Evolutionary conservation across 2,113 vertebrate genomes (phyloP), one percentile per base, ranked within the genome.

Genomic region (Etheostoma cragini): DNA sequence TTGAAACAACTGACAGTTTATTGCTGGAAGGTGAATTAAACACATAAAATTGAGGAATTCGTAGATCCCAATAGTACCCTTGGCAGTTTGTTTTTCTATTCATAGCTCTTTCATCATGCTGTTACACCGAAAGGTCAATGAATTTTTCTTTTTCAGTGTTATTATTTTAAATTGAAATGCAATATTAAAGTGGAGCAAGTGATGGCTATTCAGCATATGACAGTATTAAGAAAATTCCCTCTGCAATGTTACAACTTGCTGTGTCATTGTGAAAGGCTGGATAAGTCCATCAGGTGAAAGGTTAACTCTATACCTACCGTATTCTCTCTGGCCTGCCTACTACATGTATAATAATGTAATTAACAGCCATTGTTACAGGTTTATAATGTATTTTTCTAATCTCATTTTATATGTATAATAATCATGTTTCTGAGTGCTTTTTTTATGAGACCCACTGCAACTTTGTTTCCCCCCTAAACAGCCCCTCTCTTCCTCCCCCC

Each of bases 371-470:
- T 96, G 95, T 96, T 95, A 96, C 95, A 96, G 93, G 95, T 95
- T 96, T 96, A 94, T 96, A 96, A 96, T 96, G 95, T 96, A 96
- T 96, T 96, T 96, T 96, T 96, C 95, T 96, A 96, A 95, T 95
- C 95, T 96, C 94, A 96, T 96, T 96, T 96, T 96, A 94, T 96
- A 96, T 96, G 95, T 96, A 93, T 95, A 94, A 94, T 95, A 95
- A 95, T 94, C 94, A 94, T 94, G 89, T 94, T 94, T 94, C 88
- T 88, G 91, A 91, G 92, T 91, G 83, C 83, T 91, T 89, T 86
- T 92, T 90, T 91, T 78, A 94, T 90, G 73, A 94, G 90, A 88
- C 87, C 91, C 92, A 92, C 87, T 94, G 89, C 93, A 91, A 74
- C 54, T 61, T 74, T 19, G 10, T 21, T 62, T 47, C 38, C n/a